phyloP scores from a whole-genome alignment of 1,140 invertebrate genomes.

The Calycopis cecrops region DNA sequence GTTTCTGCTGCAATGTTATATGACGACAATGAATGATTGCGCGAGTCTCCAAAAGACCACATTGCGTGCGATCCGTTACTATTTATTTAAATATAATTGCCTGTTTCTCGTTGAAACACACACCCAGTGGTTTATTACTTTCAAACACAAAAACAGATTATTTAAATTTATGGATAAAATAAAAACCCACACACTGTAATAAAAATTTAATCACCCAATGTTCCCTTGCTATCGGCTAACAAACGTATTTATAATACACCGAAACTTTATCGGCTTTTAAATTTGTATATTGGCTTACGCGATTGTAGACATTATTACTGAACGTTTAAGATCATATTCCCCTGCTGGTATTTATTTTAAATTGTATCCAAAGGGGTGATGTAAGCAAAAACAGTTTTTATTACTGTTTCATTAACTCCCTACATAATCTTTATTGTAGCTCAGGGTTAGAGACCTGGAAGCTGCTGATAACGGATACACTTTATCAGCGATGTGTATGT shows the following conservation, averaged over 20 bases:
- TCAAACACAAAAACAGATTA: constrained; percentile 37
- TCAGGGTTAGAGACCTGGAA: constrained; percentile 21
- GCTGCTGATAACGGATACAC: no score
- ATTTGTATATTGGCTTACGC: not conserved
- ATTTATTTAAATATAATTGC: constrained; percentile 17
- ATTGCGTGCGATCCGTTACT: constrained; percentile 14
- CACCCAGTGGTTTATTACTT: constrained; percentile 31
- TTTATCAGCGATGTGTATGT: no score
- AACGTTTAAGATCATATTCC: constrained; percentile 5
- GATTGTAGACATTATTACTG: constrained; percentile 5
- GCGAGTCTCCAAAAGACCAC: constrained; percentile 6
- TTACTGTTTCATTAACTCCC: constrained; percentile 32
- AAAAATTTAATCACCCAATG: constrained; percentile 40
- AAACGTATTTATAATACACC: constrained; percentile 18
- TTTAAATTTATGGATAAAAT: constrained; percentile 38
- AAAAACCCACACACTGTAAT: constrained; percentile 37
- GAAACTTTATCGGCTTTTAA: not conserved
- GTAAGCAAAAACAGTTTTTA: constrained; percentile 32
- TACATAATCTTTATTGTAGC: constrained; percentile 35
- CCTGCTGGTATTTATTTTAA: constrained; percentile 3
- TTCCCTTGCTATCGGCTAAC: constrained; percentile 36
- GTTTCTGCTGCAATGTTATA: no score
- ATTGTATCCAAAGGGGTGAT: constrained; percentile 8
- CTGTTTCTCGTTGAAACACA: constrained; percentile 22
- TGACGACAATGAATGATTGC: constrained; percentile 3